phyloP scores from a whole-genome alignment of 2,888 invertebrate genomes.

The Catocala sponsa region DNA sequence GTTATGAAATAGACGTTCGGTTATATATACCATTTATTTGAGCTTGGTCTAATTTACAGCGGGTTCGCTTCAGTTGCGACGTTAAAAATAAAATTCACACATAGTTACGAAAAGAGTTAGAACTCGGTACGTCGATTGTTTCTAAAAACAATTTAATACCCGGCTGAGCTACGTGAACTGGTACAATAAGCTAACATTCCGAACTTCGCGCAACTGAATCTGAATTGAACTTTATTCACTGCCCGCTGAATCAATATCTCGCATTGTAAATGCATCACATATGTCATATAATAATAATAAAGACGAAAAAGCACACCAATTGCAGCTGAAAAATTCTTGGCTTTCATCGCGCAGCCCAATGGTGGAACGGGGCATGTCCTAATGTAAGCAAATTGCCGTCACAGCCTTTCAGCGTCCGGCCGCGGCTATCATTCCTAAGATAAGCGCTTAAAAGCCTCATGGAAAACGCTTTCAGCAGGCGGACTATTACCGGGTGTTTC shows the following conservation, averaged over 20 bases:
- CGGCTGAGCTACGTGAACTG: constrained; percentile 68
- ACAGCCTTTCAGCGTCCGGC: constrained; percentile 85
- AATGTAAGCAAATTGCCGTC: constrained; percentile 88
- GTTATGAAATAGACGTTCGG: constrained; percentile 48
- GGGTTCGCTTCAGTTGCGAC: constrained; percentile 35
- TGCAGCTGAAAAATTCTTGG: constrained; percentile 61
- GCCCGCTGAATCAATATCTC: constrained; percentile 68
- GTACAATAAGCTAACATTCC: constrained; percentile 68
- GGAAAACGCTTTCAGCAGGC: constrained; percentile 83
- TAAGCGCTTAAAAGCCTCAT: constrained; percentile 87
- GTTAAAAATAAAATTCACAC: constrained; percentile 59
- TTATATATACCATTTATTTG: constrained; percentile 42
- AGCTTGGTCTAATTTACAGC: constrained; percentile 43
- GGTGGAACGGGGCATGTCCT: constrained; percentile 78
- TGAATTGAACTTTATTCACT: constrained; percentile 74
- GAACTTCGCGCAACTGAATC: constrained; percentile 68
- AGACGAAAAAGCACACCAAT: constrained; percentile 51
- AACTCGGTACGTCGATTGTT: constrained; percentile 67
- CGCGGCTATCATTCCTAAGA: constrained; percentile 86
- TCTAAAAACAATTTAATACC: constrained; percentile 76
- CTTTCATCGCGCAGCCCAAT: constrained; percentile 62
- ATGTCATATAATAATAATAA: constrained; percentile 37
- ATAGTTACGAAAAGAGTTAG: constrained; percentile 62
- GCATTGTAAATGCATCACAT: constrained; percentile 57
- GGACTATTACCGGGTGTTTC: constrained; percentile 76